Percentiles rank a stretch among this genome's conserved stretches.
Conservation (phyloP, 1,140 invertebrate genomes). For the Asbolus verrucosus region DNA sequence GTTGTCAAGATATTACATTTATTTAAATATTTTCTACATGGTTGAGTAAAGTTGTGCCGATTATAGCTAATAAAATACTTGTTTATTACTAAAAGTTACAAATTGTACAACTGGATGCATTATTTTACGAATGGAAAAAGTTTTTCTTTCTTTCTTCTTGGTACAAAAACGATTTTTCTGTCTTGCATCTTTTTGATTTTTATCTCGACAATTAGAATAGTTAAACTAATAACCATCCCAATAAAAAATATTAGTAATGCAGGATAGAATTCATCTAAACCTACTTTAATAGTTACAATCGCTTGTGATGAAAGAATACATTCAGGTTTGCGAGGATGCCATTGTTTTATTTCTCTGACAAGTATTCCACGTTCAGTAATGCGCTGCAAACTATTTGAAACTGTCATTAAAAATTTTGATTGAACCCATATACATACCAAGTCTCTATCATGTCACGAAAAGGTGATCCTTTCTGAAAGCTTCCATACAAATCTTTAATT, state of each 20-base stretch:
- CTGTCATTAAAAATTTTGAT: neutral
- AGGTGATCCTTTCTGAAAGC: constrained; percentile 48
- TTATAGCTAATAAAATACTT: too few relatives aligned
- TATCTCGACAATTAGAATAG: constrained; percentile 19
- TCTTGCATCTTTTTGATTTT: neutral
- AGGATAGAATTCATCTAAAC: constrained; percentile 45
- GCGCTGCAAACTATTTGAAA: constrained; percentile 31
- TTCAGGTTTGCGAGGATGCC: constrained; percentile 42
- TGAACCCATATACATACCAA: constrained; percentile 41
- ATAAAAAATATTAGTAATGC: constrained; percentile 30
- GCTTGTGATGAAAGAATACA: constrained; percentile 43
- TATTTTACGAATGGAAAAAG: neutral
- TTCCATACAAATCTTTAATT: constrained; percentile 33
- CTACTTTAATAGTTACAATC: constrained; percentile 32
- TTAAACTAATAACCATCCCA: constrained; percentile 28
- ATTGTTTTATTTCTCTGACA: constrained; percentile 28
- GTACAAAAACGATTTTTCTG: neutral
- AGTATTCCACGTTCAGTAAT: constrained; percentile 33
- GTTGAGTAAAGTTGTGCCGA: too few relatives aligned
- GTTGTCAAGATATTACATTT: too few relatives aligned
- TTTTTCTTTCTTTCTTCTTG: neutral
- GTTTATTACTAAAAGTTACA: too few relatives aligned
- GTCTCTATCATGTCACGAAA: constrained; percentile 49
- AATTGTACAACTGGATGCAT: too few relatives aligned
- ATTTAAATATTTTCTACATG: too few relatives aligned